Percentiles rank a stretch among this genome's conserved stretches.
Evolutionary conservation across 2,113 vertebrate genomes (phyloP).

Genomic region (Cinclus mexicanus): DNA sequence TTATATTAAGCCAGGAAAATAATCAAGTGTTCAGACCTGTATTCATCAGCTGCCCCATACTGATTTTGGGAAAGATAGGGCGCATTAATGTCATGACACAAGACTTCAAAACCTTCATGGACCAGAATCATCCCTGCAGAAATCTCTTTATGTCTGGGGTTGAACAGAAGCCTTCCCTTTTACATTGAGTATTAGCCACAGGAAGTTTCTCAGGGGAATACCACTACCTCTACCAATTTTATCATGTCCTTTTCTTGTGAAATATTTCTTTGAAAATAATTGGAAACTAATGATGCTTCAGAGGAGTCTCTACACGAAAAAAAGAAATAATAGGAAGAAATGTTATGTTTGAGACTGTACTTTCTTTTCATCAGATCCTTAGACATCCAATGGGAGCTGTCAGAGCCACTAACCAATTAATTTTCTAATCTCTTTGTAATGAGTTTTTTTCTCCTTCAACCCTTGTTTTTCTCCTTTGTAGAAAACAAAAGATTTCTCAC

Average conservation of each 20-base stretch:
- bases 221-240: slow-evolving; percentile 13
- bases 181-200: background rate
- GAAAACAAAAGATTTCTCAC: slow-evolving; percentile 1
- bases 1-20: background rate
- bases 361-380: slow-evolving; percentile 20
- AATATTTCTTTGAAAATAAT: slow-evolving; percentile 58
- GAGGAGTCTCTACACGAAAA: background rate
- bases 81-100: background rate
- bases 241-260: slow-evolving; percentile 23
- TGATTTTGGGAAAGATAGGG: background rate
- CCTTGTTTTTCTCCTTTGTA: slow-evolving; percentile 32
- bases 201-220: background rate
- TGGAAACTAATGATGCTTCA: slow-evolving; percentile 60
- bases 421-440: slow-evolving; percentile 54
- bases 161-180: background rate
- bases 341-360: slow-evolving; percentile 9
- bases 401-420: slow-evolving; percentile 54
- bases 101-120: background rate
- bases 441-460: slow-evolving; percentile 29
- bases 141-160: background rate
- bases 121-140: background rate
- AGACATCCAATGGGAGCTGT: slow-evolving; percentile 47
- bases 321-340: slow-evolving; percentile 40
- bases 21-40: background rate
- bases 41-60: background rate